Evolutionary conservation across 2,888 invertebrate species (phyloP), one percentile per base, ranked within the genome.

Genomic region (Macaria notata): DNA sequence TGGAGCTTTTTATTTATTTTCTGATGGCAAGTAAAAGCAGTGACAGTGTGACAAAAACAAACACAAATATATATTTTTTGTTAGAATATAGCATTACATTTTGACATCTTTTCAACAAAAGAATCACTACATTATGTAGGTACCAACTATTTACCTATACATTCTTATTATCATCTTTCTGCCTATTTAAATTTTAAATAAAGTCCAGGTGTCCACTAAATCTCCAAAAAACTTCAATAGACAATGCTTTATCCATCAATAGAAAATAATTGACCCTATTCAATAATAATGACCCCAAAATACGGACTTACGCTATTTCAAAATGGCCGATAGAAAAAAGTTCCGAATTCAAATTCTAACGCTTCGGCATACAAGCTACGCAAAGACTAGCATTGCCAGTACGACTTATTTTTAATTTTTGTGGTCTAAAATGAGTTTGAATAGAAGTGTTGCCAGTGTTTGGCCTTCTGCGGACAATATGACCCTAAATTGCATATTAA

Each of bases 371-470:
- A 36, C 9, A 7, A 8, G 9, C 44, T n/a, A 36, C 31, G 19
- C 19, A 19, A 19, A 1, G 19, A 19, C 19, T 19, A 19, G 19
- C 19, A 19, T 19, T 19, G 19, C 19, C 19, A 19, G 19, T 19
- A 1, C 19, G 4, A 31, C 7, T 5, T 29, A 33, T 39, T 57
- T 57, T 49, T 46, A 31, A 53, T 52, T 49, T 31, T 30, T 19
- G 36, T 8, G 56, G 59, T 61, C 49, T 59, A 46, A 61, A 63
- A 61, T 54, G 46, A 43, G 31, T 29, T 42, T 49, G 47, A 56
- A 56, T 52, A 48, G 31, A 49, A 41, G 44, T 44, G 45, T 53
- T 54, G 46, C 58, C 46, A 53, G 54, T 53, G 41, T 42, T 52
- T 51, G 50, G 48, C 41, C 56, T 56, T 43, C 49, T 36, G 33